Evolutionary conservation across 2,113 vertebrate species (phyloP).

Genomic region (Cavia aperea): DNA sequence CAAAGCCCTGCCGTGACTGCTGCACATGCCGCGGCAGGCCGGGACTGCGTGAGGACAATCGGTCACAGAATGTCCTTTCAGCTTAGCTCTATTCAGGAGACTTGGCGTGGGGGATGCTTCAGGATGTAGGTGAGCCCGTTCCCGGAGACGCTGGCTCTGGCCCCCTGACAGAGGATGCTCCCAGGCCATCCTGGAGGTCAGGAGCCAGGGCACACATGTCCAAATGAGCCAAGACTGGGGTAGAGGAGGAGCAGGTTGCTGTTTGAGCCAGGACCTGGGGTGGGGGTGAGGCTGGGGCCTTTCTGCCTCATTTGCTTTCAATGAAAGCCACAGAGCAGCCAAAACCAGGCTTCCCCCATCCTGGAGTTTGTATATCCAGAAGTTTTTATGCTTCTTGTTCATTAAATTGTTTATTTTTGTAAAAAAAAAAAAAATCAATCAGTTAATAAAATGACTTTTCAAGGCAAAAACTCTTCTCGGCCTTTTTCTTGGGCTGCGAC

Average conservation of each 20-base stretch:
- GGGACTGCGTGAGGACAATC: constrained; percentile 49
- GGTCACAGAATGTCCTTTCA: neutral
- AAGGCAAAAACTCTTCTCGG: constrained; percentile 15
- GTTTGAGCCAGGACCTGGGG: constrained; percentile 72
- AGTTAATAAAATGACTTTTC: constrained; percentile 62
- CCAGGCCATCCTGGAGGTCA: constrained; percentile 31
- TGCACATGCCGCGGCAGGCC: neutral
- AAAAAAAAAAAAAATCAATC: constrained; percentile 75
- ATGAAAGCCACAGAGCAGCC: constrained; percentile 84
- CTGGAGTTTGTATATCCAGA: constrained; percentile 80
- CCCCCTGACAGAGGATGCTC: constrained; percentile 27
- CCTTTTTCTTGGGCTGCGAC: neutral
- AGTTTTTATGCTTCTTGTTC: constrained; percentile 78
- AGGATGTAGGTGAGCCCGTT: constrained; percentile 33
- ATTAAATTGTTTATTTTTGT: constrained; percentile 84
- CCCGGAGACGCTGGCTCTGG: constrained; percentile 45
- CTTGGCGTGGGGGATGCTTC: constrained; percentile 39
- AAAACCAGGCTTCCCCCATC: constrained; percentile 77
- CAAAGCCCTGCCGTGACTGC: constrained; percentile 5
- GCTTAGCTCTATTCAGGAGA: neutral
- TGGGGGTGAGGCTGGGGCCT: constrained; percentile 73
- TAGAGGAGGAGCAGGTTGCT: constrained; percentile 74
- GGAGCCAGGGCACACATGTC: constrained; percentile 64
- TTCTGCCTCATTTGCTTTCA: constrained; percentile 88
- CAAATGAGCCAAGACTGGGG: constrained; percentile 71